A percentile compares a stretch with the other conserved stretches of the same genome.
phyloP scores from a whole-genome alignment of 2,888 invertebrate genomes.

The Drosophila putrida region DNA sequence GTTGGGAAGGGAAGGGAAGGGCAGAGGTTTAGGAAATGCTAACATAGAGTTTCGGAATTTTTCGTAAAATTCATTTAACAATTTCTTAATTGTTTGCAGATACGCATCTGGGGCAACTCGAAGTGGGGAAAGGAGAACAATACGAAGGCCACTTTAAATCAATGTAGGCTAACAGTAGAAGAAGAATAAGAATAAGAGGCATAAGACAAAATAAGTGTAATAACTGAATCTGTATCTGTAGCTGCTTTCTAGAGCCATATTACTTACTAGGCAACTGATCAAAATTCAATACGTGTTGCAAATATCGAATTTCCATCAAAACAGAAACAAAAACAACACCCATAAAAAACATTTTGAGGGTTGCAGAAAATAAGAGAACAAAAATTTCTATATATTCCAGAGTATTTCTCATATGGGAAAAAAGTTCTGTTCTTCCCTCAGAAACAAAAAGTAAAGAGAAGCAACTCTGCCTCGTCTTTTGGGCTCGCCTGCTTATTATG shows the following conservation, averaged over 20 bases:
- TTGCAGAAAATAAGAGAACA: constrained; percentile 45
- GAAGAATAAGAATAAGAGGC: constrained; percentile 1
- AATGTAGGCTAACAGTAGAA: constrained; percentile 38
- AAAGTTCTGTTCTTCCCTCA: neutral
- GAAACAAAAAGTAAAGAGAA: constrained; percentile 7
- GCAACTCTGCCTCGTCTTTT: constrained; percentile 38
- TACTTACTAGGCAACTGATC: constrained; percentile 73
- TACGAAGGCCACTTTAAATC: constrained; percentile 59
- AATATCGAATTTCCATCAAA: constrained; percentile 81
- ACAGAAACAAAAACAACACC: constrained; percentile 66
- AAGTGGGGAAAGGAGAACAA: neutral
- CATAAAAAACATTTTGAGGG: constrained; percentile 76
- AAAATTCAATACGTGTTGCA: constrained; percentile 80
- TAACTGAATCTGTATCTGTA: constrained; percentile 16
- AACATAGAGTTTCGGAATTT: constrained; percentile 53
- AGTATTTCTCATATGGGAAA: constrained; percentile 26
- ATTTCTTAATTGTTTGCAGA: constrained; percentile 80
- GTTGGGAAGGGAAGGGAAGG: neutral
- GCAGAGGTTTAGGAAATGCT: constrained; percentile 14
- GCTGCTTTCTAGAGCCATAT: constrained; percentile 47
- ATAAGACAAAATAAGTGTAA: constrained; percentile 7
- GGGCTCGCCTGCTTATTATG: constrained; percentile 72
- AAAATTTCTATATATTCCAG: constrained; percentile 11
- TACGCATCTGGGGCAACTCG: constrained; percentile 63
- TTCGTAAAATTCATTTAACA: constrained; percentile 77